Base-by-base conservation (phyloP, 2,888 invertebrate genomes). In the Terebella lapidaria region DNA sequence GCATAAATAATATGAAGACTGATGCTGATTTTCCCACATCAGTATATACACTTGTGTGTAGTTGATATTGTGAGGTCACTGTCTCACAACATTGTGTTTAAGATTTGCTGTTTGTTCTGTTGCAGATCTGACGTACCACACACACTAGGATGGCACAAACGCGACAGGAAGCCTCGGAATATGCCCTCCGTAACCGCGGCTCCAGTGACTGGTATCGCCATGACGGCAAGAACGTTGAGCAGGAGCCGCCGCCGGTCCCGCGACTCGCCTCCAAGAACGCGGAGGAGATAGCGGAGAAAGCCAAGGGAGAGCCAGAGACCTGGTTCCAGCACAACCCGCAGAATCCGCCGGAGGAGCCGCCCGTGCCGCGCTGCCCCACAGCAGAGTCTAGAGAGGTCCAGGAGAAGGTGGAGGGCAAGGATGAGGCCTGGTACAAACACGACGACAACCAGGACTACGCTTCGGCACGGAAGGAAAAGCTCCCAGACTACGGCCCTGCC, bases 121-220 rank as follows among this genome's bases (percentile, higher is more conserved):
- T n/a, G n/a, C n/a, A n/a, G n/a, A n/a, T n/a, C n/a, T n/a, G n/a
- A n/a, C n/a, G n/a, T n/a, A n/a, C n/a, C n/a, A n/a, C n/a, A n/a
- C n/a, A n/a, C n/a, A n/a, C n/a, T n/a, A n/a, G n/a, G n/a, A n/a
- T n/a, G n/a, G 61, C 65, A 18, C 58, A 68, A 5, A 65, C 67
- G 18, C 30, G 60, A 35, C 62, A 62, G 1, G 69, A 68, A 51
- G 68, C 67, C 10, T 47, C 54, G 2, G 67, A 65, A 30, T 59
- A 58, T 30, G 70, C 70, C 15, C 22, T 57, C 42, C 64, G 62
- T 28, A 63, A 57, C 28, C 54, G 59, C 24, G 52, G 51, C 18
- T 64, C 63, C 1, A 55, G 56, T 46, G 66, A 70, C 58, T 70
- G 69, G 69, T 65, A 66, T 58, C 51, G 66, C 1, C 67, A 69